Evolutionary conservation across 2,888 invertebrate genomes (phyloP).

Genomic region (Stenolophus ochropezus): DNA sequence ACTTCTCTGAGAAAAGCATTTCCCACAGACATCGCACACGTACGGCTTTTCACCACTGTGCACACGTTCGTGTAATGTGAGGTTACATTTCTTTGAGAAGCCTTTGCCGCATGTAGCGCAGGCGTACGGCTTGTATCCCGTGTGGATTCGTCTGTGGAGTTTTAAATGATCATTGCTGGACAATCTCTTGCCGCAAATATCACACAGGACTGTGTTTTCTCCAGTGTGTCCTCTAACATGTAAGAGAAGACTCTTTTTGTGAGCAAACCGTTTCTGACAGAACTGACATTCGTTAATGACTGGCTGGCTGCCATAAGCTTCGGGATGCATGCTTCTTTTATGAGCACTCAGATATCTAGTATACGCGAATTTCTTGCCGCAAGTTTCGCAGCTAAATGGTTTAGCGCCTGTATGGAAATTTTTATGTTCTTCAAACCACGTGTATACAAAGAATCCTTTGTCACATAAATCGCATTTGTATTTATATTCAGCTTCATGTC

Average conservation of each 20-base stretch:
- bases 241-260: conserved; percentile 69
- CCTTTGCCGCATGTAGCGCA: conserved; percentile 72
- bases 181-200: conserved; percentile 76
- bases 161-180: conserved; percentile 74
- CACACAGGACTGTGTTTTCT: conserved; percentile 74
- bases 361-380: conserved; percentile 75
- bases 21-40: conserved; percentile 78
- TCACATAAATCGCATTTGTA: conserved; percentile 76
- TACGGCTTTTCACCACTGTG: conserved; percentile 80
- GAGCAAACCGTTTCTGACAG: conserved; percentile 73
- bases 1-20: conserved; percentile 78
- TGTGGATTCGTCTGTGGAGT: conserved; percentile 75
- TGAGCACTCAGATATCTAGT: conserved; percentile 75
- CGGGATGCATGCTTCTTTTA: conserved; percentile 74
- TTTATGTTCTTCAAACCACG: conserved; percentile 77
- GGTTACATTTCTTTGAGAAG: conserved; percentile 77
- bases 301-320: conserved; percentile 68
- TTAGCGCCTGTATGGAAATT: conserved; percentile 76
- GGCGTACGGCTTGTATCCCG: conserved; percentile 74
- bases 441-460: conserved; percentile 76
- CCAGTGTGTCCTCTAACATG: conserved; percentile 73
- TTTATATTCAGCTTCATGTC: conserved; percentile 70
- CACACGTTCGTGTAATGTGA: conserved; percentile 78
- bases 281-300: conserved; percentile 72
- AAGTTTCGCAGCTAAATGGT: conserved; percentile 75